phyloP scores from a whole-genome alignment of 2,888 invertebrate genomes.

The Lithophane socia region DNA sequence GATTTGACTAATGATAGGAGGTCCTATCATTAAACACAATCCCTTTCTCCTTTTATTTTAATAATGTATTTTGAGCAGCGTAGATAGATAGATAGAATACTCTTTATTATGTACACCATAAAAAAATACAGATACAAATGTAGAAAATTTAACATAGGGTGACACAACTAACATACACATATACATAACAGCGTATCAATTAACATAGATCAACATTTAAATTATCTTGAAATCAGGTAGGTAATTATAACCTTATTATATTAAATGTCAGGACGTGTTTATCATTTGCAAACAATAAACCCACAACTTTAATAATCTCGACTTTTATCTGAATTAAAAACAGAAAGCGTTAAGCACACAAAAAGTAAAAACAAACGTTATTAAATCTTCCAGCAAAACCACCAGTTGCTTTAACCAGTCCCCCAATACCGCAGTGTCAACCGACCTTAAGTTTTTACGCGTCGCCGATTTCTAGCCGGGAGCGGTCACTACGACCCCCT shows the following conservation, averaged over 20 bases:
- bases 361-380: neutral
- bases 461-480: conserved; percentile 43
- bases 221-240: neutral
- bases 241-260: neutral
- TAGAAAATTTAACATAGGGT: no score
- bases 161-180: no score
- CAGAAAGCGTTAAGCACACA: neutral
- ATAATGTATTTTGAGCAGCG: neutral
- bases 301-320: no score
- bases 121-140: no score
- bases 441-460: conserved; percentile 38
- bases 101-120: no score
- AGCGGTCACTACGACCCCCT: conserved; percentile 52
- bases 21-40: neutral
- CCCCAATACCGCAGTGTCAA: conserved; percentile 2
- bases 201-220: neutral
- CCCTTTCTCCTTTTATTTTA: no score
- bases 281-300: neutral
- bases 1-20: neutral
- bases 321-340: neutral
- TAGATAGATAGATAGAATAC: no score
- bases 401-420: conserved; percentile 32
- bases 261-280: neutral
- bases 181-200: no score
- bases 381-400: conserved; percentile 6